Conservation (phyloP, 2,113 vertebrate species). For the Boulengeromyrus knoepffleri region DNA sequence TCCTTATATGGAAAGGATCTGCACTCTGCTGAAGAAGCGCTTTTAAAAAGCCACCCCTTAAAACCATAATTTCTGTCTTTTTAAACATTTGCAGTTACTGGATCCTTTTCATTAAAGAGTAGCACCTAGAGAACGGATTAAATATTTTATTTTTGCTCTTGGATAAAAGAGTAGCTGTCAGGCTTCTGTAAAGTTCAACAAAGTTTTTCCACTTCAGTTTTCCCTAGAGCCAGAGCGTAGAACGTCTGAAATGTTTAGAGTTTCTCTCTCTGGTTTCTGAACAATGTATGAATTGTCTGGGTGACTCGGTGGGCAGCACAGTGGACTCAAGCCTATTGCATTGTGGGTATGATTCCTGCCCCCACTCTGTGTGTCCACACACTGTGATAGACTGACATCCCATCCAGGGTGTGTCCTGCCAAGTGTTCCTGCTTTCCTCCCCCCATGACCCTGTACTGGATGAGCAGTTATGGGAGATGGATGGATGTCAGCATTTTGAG, state of each 20-base stretch:
- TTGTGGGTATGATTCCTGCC: not conserved
- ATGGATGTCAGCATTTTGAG: not conserved
- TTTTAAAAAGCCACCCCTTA: not conserved
- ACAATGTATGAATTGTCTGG: not conserved
- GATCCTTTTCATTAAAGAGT: not conserved
- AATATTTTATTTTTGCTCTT: not conserved
- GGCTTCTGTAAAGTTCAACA: not conserved
- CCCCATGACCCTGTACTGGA: not conserved
- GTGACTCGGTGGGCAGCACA: not conserved
- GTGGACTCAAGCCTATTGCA: not conserved
- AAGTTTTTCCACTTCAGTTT: not conserved
- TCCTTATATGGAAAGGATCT: not conserved
- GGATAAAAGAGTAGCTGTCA: not conserved
- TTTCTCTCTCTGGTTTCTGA: not conserved
- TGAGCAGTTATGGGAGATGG: not conserved
- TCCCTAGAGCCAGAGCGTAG: not conserved
- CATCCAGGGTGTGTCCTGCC: not conserved
- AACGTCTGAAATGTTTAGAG: not conserved
- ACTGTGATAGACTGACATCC: not conserved
- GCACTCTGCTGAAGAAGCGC: not conserved
- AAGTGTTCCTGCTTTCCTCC: not conserved
- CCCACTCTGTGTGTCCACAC: not conserved
- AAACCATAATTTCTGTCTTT: not conserved
- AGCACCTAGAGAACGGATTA: not conserved
- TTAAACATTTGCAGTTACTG: slow-evolving; percentile 3